Evolutionary conservation across 2,888 invertebrate genomes (phyloP), one percentile per base, ranked within the genome.

Genomic region (Aporophyla nigra): DNA sequence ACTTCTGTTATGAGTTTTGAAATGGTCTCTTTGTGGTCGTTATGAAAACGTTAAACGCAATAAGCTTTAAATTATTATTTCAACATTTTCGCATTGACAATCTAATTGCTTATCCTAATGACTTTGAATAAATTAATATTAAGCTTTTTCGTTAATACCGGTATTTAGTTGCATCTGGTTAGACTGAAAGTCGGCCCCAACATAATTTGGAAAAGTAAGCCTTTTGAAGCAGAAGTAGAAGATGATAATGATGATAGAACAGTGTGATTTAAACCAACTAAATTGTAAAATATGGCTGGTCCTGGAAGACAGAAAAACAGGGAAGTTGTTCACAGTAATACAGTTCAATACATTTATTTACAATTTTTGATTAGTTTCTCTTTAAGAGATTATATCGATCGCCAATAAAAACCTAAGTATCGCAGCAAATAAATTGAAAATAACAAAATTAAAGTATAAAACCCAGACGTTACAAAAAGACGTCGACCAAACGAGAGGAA

Each of bases 401-500:
- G 2, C 0, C 5, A 70, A 9, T 40, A 49, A n/a, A 49, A 51
- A 43, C 12, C 21, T 24, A 74, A 10, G 14, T 16, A 19, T 21
- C 0, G 4, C 54, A 43, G 21, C 51, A 21, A 62, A 58, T n/a
- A 63, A 10, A 49, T 33, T 43, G 10, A 27, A 65, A 66, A 27
- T 6, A 59, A 33, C 16, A 53, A 61, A 33, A 70, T 14, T 16
- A 54, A n/a, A 65, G 24, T 19, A 33, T 33, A 58, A 43, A 74
- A 27, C 24, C 10, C 54, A 78, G 74, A 71, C 58, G 24, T 2
- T 59, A 58, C 65, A 77, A 72, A 72, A 77, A 69, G 19, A 51
- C 56, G 14, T 16, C 12, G 9, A 51, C 14, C 62, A 72, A 83
- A 81, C 79, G 72, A 54, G 49, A 76, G 78, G 71, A 77, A 86